Evolutionary conservation across 2,797 vertebrate genomes (phyloP), one percentile per base, ranked within the genome.

Genomic region (Myioborus melanocephalus): DNA sequence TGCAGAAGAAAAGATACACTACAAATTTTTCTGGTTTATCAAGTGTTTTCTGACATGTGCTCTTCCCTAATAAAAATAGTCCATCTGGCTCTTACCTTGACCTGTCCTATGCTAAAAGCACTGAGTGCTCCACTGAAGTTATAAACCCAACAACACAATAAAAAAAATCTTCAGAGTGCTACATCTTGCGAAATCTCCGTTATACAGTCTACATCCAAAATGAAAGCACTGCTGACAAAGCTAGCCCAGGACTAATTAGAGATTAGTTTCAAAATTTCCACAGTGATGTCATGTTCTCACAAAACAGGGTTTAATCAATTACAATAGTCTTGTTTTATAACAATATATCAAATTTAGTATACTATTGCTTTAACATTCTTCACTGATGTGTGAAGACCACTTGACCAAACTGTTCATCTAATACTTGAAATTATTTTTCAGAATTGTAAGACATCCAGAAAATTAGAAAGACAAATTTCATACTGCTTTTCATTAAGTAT

Each of bases 21-120:
- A 24, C 2, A 81, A n/a, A 6, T 22, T 7, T 53, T 88, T 73
- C 37, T 53, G 8, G 0, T 71, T 69, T 41, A 70, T n/a, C n/a
- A 88, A 65, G 14, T 8, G 3, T 77, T 80, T 83, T 79, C 35
- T 28, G 59, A 49, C 5, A 69, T 0, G 0, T 2, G 1, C 3
- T 35, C 8, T 79, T 89, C 30, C 32, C 37, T 37, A 56, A 84
- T 69, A 79, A 55, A 75, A 69, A 2, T 0, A 52, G 8, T 28
- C 23, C 34, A 28, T 13, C 50, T 2, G 1, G 30, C 30, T 84
- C 27, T 55, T 59, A 47, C 18, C 10, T 79, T 59, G 11, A 13
- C 14, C 28, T 44, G 6, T 44, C 23, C 16, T 64, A 21, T 8
- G 26, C 57, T 91, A 64, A 94, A 89, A 91, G 10, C 26, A 69